Evolutionary conservation across 2,113 vertebrate genomes (phyloP).

Genomic region (Dunckerocampus dactyliophorus): DNA sequence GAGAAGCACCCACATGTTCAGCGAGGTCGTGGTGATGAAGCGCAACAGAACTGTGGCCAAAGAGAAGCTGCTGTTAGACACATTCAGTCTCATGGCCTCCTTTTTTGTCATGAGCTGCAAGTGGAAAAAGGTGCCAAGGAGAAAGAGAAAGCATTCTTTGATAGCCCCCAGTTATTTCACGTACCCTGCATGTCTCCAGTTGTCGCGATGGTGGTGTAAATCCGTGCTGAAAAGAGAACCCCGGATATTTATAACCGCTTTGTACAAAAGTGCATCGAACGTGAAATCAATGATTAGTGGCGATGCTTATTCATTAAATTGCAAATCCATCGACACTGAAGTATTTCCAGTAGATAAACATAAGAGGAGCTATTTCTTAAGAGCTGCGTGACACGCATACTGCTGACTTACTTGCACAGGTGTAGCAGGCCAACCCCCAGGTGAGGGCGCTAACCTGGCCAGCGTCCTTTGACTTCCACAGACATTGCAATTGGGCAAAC

Average conservation of each 20-base stretch:
- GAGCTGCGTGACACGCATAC: no score
- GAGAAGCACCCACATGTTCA: conserved; percentile 86
- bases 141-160: neutral
- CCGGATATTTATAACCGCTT: conserved; percentile 33
- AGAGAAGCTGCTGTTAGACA: neutral
- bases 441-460: conserved; percentile 81
- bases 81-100: no score
- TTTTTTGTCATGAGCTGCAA: no score
- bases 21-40: conserved; percentile 78
- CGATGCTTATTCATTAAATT: conserved; percentile 28
- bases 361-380: no score
- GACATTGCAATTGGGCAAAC: conserved; percentile 80
- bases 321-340: neutral
- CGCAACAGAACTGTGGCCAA: conserved; percentile 79
- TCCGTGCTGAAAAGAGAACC: conserved; percentile 80
- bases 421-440: conserved; percentile 83
- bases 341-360: no score
- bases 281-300: conserved; percentile 29
- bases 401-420: conserved; percentile 77
- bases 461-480: conserved; percentile 81
- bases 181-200: conserved; percentile 84
- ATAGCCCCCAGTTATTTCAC: conserved; percentile 19
- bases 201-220: conserved; percentile 87
- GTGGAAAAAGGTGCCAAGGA: neutral
- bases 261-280: conserved; percentile 27